A percentile compares a stretch with the other conserved stretches of the same genome.
These are phyloP conservation scores for Ia io DNA, from an alignment of 2,113 vertebrate species.

Conservation along the genomic window DNA sequence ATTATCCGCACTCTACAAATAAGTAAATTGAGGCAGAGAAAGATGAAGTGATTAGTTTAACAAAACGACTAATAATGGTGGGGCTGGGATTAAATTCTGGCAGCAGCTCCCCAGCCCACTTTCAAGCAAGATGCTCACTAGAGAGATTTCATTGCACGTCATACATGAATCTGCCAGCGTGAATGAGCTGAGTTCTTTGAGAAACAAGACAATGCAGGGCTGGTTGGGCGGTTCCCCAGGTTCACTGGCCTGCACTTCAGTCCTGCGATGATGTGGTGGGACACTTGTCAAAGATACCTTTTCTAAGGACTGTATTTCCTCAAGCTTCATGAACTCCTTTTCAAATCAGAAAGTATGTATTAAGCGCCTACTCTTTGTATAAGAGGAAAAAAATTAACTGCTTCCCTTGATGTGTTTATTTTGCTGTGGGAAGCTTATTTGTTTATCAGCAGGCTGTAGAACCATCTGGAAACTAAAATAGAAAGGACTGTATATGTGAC, in stretches of 20 bases:
- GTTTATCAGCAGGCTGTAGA: background rate
- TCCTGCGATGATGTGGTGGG: background rate
- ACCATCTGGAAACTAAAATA: conserved; percentile 27
- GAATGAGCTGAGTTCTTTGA: background rate
- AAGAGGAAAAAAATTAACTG: background rate
- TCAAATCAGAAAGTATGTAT: conserved; percentile 38
- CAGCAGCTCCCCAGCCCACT: background rate
- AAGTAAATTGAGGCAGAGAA: conserved; percentile 24
- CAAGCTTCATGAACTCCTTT: conserved; percentile 1
- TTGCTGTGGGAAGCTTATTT: conserved; percentile 52
- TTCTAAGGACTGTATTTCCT: background rate
- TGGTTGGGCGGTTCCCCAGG: background rate
- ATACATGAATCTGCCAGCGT: background rate
- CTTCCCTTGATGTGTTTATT: conserved; percentile 14
- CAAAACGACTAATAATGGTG: background rate
- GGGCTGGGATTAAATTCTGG: background rate
- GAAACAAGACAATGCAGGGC: background rate
- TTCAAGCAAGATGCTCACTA: background rate
- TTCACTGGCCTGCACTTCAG: background rate
- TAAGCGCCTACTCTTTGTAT: conserved; percentile 2
- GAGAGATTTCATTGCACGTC: background rate
- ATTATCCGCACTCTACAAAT: background rate
- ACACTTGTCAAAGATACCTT: background rate
- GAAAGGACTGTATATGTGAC: background rate
- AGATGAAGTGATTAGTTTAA: background rate